These are phyloP conservation scores for Lagenorhynchus albirostris DNA, from an alignment of 2,113 vertebrate species.

Conservation along the genomic window DNA sequence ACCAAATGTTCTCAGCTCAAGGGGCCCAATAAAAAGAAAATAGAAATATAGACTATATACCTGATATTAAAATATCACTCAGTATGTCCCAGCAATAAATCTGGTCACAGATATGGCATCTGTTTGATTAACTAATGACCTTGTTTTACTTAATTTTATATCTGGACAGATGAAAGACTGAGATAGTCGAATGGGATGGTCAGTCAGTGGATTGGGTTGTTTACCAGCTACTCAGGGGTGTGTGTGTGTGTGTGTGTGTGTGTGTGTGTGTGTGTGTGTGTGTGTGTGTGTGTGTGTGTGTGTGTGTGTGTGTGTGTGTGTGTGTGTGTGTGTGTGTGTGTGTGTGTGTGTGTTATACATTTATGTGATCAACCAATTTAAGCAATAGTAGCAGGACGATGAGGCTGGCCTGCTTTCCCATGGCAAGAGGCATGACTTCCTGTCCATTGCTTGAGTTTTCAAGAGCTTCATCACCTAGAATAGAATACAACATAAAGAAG, in stretches of 20 bases:
- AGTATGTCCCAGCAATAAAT: not conserved
- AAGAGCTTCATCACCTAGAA: not conserved
- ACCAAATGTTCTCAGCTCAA: not conserved
- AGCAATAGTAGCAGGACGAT: not conserved
- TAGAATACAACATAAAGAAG: not conserved
- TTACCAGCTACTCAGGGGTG: not conserved
- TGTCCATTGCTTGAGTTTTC: not conserved
- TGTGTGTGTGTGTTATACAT: not conserved
- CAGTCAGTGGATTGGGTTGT: not conserved
- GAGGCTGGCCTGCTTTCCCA: not conserved
- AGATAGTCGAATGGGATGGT: not conserved
- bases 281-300: not conserved
- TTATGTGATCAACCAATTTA: not conserved
- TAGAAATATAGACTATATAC: not conserved
- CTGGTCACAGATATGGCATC: not conserved
- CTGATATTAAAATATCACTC: not conserved
- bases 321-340: not conserved
- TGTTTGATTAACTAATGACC: not conserved
- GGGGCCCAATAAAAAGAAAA: not conserved
- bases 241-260: not conserved
- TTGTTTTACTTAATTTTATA: constrained; percentile 20
- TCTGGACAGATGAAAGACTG: not conserved
- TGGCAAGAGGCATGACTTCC: not conserved
- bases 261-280: not conserved
- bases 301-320: not conserved